Conservation (phyloP, 37 sponge, comb jelly and placozoan species). For the Bolinopsis microptera region DNA sequence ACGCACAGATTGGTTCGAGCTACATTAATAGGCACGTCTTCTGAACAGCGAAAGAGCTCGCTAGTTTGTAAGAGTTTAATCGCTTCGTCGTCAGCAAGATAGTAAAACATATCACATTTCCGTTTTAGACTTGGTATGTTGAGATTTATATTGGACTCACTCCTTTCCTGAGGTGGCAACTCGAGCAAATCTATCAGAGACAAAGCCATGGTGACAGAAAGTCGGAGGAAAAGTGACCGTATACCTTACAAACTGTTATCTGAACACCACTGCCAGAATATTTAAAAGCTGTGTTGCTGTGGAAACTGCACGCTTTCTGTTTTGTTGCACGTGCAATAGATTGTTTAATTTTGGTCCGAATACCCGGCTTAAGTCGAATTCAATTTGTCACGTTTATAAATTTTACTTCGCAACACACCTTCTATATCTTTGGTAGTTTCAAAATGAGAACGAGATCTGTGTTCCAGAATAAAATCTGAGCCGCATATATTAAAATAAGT, state of each 20-base stretch:
- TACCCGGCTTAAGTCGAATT: too few relatives aligned
- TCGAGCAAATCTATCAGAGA: slow-evolving; percentile 52
- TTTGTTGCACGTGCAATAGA: slow-evolving; percentile 17
- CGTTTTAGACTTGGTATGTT: slow-evolving; percentile 14
- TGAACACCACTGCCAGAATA: not conserved
- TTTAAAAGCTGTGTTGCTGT: not conserved
- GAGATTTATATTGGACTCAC: slow-evolving; percentile 23
- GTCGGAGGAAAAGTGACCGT: not conserved
- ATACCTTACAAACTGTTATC: not conserved
- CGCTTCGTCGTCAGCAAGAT: slow-evolving; percentile 26
- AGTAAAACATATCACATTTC: slow-evolving; percentile 61
- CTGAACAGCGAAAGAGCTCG: not conserved
- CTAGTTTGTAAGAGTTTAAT: not conserved
- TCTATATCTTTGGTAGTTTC: not conserved
- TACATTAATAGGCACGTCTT: not conserved
- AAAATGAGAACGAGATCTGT: not conserved
- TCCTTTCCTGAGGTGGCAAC: not conserved
- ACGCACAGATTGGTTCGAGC: not conserved
- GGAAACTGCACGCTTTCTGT: not conserved
- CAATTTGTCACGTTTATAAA: not conserved
- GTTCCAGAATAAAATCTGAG: not conserved
- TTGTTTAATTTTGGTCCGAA: not conserved
- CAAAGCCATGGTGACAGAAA: slow-evolving; percentile 38
- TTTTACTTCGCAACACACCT: not conserved
- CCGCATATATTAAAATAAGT: not conserved